These are phyloP conservation scores for Zosterops lateralis DNA, from an alignment of 2,113 vertebrate species.

Conservation along the genomic window DNA sequence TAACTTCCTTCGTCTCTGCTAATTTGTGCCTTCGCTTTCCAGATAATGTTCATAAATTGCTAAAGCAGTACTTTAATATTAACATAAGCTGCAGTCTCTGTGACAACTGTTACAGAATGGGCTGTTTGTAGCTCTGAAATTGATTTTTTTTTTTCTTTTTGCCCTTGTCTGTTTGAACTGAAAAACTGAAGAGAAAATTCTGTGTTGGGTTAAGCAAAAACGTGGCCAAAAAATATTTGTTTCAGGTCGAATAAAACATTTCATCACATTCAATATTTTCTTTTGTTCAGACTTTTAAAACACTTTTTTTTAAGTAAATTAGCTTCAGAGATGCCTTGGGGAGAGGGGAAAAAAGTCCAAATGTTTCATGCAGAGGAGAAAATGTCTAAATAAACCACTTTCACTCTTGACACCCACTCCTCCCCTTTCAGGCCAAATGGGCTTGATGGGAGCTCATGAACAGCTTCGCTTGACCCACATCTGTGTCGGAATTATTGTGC, in stretches of 20 bases:
- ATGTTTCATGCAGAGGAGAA: neutral
- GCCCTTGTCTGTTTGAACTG: neutral
- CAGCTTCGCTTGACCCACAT: constrained; percentile 4
- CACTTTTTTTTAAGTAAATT: neutral
- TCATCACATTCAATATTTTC: neutral
- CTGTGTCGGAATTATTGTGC: neutral
- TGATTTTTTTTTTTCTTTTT: neutral
- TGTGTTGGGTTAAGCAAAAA: neutral
- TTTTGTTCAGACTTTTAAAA: neutral
- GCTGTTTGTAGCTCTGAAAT: neutral
- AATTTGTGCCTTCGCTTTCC: constrained; percentile 8
- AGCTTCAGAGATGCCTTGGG: neutral
- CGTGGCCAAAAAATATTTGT: neutral
- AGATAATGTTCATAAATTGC: constrained; percentile 48
- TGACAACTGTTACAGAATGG: neutral
- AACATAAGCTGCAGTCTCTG: neutral
- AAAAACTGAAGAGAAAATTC: neutral
- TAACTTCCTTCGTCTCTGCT: constrained; percentile 12
- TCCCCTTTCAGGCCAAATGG: neutral
- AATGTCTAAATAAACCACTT: neutral
- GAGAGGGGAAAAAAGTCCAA: neutral
- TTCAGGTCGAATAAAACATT: constrained; percentile 28
- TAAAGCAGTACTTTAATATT: constrained; percentile 29
- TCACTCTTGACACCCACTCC: neutral
- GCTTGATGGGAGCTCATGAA: neutral